These are phyloP conservation scores for Netelia virgata DNA, from an alignment of 2,888 invertebrate species.

Conservation along the genomic window DNA sequence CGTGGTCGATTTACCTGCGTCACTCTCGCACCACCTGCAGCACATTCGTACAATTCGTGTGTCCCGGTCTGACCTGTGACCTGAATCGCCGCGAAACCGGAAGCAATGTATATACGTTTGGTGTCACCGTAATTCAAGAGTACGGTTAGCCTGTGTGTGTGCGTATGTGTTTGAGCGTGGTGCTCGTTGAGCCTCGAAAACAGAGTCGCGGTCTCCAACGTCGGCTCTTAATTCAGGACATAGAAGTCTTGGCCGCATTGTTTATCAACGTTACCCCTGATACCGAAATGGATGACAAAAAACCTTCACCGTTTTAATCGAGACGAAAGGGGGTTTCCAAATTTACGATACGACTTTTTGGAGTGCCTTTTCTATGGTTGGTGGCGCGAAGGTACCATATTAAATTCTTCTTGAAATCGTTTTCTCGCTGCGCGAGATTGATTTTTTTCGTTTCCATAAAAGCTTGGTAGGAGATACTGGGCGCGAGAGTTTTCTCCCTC, in stretches of 20 bases:
- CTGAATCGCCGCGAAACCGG: constrained; percentile 69
- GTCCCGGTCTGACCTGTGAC: constrained; percentile 51
- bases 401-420: constrained; percentile 12
- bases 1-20: constrained; percentile 27
- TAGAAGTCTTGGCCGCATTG: constrained; percentile 58
- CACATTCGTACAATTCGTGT: constrained; percentile 50
- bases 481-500: constrained; percentile 47
- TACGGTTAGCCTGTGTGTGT: constrained; percentile 61
- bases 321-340: not conserved
- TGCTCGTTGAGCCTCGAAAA: constrained; percentile 25
- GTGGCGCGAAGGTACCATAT: not conserved
- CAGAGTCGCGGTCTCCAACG: constrained; percentile 44
- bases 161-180: constrained; percentile 8
- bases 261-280: constrained; percentile 53
- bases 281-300: constrained; percentile 3
- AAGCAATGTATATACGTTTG: constrained; percentile 70
- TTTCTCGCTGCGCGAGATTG: constrained; percentile 36
- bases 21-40: constrained; percentile 41
- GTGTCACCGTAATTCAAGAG: constrained; percentile 71
- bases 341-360: not conserved
- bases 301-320: not conserved
- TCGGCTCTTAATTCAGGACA: constrained; percentile 51
- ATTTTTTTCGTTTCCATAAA: constrained; percentile 29
- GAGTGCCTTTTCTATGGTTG: not conserved
- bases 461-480: constrained; percentile 45